Conservation (phyloP, 1,140 invertebrate species). For the Himalopsyche phryganea region DNA sequence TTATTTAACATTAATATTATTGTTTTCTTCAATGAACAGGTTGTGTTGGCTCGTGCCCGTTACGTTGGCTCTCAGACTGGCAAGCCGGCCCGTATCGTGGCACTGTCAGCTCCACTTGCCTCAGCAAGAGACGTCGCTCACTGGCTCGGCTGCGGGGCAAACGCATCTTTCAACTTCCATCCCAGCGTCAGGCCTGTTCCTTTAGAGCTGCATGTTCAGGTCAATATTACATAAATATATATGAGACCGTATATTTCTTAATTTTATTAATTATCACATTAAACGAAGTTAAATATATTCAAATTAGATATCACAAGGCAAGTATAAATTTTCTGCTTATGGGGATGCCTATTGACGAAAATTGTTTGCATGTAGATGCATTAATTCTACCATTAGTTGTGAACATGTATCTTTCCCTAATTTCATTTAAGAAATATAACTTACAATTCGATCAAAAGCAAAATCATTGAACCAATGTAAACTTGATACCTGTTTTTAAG, state of each 20-base stretch:
- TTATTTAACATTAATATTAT: no score
- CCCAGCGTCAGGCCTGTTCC: conserved; percentile 94
- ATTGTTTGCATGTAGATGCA: no score
- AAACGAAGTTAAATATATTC: neutral
- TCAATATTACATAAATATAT: conserved; percentile 28
- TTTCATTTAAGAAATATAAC: no score
- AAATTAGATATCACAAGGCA: no score
- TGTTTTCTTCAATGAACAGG: conserved; percentile 41
- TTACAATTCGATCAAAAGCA: no score
- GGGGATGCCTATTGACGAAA: no score
- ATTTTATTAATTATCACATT: neutral
- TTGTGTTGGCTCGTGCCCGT: conserved; percentile 94
- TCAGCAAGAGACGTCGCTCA: conserved; percentile 94
- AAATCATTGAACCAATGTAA: no score
- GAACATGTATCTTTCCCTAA: no score
- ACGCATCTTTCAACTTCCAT: conserved; percentile 97
- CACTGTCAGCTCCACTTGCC: conserved; percentile 88
- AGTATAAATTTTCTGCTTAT: neutral
- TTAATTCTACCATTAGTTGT: no score
- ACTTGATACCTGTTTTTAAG: no score
- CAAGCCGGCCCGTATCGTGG: conserved; percentile 73
- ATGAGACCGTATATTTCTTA: no score
- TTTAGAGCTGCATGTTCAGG: conserved; percentile 90
- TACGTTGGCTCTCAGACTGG: conserved; percentile 96
- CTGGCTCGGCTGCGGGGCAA: conserved; percentile 93